phyloP scores from a whole-genome alignment of 2,888 invertebrate genomes.

The Oxyscelio sp. region DNA sequence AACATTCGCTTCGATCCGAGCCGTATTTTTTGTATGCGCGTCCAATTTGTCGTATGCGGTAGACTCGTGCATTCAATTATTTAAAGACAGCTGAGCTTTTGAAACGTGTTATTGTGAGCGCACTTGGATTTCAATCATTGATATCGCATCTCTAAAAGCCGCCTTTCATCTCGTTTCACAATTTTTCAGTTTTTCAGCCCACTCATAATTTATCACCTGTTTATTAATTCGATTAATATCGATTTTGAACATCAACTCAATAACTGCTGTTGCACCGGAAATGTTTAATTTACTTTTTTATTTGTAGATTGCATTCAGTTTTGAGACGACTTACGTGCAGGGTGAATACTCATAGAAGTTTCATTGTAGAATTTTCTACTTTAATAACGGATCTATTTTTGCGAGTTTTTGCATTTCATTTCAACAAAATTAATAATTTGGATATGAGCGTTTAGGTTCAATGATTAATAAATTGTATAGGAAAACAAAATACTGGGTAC shows the following conservation, averaged over 20 bases:
- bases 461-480: too few relatives aligned
- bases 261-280: background rate
- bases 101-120: slow-evolving; percentile 25
- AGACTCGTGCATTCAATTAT: slow-evolving; percentile 25
- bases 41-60: slow-evolving; percentile 20
- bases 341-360: background rate
- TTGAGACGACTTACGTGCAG: background rate
- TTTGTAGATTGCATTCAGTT: background rate
- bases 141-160: background rate
- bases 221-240: slow-evolving; percentile 14
- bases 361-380: background rate
- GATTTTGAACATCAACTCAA: background rate
- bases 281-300: background rate
- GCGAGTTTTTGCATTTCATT: too few relatives aligned
- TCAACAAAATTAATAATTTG: too few relatives aligned
- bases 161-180: slow-evolving; percentile 8
- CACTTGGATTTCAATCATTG: slow-evolving; percentile 22
- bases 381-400: background rate
- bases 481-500: too few relatives aligned
- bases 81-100: slow-evolving; percentile 38
- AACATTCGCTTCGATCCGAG: slow-evolving; percentile 5
- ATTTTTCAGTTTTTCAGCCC: slow-evolving; percentile 11
- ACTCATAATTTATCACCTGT: slow-evolving; percentile 18
- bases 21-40: slow-evolving; percentile 29
- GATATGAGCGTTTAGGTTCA: too few relatives aligned